Conservation (phyloP, 1,140 invertebrate species). For the Schlechtendalia chinensis region DNA sequence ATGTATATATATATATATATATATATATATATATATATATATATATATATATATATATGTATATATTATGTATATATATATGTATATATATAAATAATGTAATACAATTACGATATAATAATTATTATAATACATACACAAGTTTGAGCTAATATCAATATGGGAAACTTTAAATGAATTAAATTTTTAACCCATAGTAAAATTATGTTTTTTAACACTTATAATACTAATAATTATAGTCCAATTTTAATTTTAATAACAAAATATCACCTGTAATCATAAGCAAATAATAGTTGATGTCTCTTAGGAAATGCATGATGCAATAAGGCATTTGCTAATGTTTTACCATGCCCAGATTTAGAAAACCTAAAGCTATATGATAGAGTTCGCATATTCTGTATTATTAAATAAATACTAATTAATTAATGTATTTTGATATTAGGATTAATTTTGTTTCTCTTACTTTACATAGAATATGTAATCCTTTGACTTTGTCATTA, state of each 20-base stretch:
- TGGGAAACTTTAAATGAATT: slow-evolving; percentile 3
- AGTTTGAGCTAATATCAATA: too few species aligned
- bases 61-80: too few species aligned
- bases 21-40: too few species aligned
- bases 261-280: slow-evolving; percentile 68
- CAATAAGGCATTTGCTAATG: slow-evolving; percentile 75
- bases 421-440: not conserved
- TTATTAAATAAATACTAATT: slow-evolving; percentile 54
- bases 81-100: too few species aligned
- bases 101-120: too few species aligned
- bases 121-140: too few species aligned
- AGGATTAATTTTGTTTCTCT: slow-evolving; percentile 50
- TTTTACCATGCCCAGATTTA: slow-evolving; percentile 72
- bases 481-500: slow-evolving; percentile 72
- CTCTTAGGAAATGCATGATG: slow-evolving; percentile 84
- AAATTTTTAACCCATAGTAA: not conserved
- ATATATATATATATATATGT: too few species aligned
- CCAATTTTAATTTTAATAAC: not conserved
- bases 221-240: not conserved
- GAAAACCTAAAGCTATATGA: slow-evolving; percentile 88
- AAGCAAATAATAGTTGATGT: slow-evolving; percentile 82
- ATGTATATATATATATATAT: too few species aligned
- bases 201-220: not conserved
- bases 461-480: slow-evolving; percentile 86
- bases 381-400: slow-evolving; percentile 79